Base-by-base conservation (phyloP, 2,888 invertebrate species). In the Caenorhabditis doughertyi region DNA sequence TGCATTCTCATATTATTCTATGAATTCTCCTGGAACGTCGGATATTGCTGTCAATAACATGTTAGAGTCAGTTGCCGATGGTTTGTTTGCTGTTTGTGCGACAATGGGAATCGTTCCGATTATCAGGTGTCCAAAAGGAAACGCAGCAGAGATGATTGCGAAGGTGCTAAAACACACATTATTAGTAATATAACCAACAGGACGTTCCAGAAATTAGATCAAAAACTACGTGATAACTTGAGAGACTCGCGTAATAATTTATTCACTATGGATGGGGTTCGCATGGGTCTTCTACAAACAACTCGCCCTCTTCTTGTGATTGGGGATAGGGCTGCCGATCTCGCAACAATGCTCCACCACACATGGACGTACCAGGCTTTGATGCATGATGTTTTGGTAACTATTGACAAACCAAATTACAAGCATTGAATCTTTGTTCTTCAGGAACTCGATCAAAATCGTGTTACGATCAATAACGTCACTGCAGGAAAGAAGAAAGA, bases 321-420 rank as follows among this genome's bases (percentile, higher is more conserved):
- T n/a, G 85, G 84, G 23, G 86, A 87, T 62, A 55, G 86, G 0
- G 77, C 84, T 9, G 81, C 89, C 8, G 91, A 90, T 81, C 81
- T 99, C 94, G 97, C 98, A 1, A 99, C 98, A 51, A 97, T 97
- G 27, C 93, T 99, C 81, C 98, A 98, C 93, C 99, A 99, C 92
- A 98, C 99, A 0, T 99, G 99, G 99, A 99, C 98, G 0, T 99
- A 99, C 92, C 99, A 99, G 93, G 98, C 99, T 0, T 93, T 99
- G 71, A 95, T 96, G 27, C 98, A 99, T 92, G 99, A 99, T 94
- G 95, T 98, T 4, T 93, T 99, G 74, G 92, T 92, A 71, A 71
- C 89, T 25, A n/a, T n/a, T n/a, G n/a, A n/a, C n/a, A n/a, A n/a
- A n/a, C n/a, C n/a, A n/a, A n/a, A n/a, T n/a, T n/a, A n/a, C n/a